A percentile compares a stretch with the other conserved stretches of the same genome.
phyloP scores from a whole-genome alignment of 2,113 vertebrate genomes.

The Nasalis larvatus region DNA sequence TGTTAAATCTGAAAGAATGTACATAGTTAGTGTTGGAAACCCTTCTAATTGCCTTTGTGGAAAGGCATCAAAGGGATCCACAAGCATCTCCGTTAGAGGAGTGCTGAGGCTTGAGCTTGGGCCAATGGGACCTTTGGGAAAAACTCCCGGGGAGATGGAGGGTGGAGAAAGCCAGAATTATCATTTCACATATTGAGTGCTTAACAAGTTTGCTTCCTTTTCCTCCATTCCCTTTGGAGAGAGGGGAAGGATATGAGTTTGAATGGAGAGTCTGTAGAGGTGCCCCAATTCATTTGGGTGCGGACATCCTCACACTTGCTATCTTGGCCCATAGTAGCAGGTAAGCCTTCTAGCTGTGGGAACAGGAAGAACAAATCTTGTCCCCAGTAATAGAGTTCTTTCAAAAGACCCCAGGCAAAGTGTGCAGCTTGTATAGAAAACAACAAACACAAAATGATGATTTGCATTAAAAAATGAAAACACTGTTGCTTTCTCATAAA shows the following conservation, averaged over 20 bases:
- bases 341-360: background rate
- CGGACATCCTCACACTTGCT: background rate
- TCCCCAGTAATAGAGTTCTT: background rate
- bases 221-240: background rate
- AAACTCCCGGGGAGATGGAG: background rate
- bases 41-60: constrained; percentile 47
- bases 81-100: background rate
- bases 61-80: background rate
- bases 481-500: background rate
- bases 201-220: background rate
- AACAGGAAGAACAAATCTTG: background rate
- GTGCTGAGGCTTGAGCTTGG: background rate
- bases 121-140: background rate
- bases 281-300: background rate
- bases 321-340: background rate
- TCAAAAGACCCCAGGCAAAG: background rate
- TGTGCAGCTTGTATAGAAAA: background rate
- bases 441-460: background rate
- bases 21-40: constrained; percentile 20
- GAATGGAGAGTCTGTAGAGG: background rate
- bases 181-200: background rate
- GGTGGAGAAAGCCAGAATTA: background rate
- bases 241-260: background rate
- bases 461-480: constrained; percentile 12
- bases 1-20: constrained; percentile 61